Evolutionary conservation across 2,888 invertebrate genomes (phyloP).

Genomic region (Drosophila aldrichi): DNA sequence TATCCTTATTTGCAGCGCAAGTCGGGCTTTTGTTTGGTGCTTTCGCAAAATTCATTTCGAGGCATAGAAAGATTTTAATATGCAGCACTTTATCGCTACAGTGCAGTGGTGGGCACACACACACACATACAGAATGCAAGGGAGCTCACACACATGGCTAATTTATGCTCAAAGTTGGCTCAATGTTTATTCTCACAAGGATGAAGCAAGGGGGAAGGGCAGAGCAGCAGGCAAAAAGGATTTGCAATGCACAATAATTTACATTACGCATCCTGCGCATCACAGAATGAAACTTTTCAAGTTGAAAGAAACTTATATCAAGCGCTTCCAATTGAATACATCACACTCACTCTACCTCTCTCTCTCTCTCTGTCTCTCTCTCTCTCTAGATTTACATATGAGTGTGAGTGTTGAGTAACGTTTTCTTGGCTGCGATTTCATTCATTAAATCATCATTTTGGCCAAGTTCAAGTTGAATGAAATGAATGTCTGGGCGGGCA

Average conservation of each 20-base stretch:
- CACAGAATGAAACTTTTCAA: slow-evolving; percentile 28
- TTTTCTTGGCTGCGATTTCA: slow-evolving; percentile 50
- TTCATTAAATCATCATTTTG: slow-evolving; percentile 65
- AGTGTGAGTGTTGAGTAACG: slow-evolving; percentile 14
- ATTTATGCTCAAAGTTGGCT: slow-evolving; percentile 66
- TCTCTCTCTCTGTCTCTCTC: not conserved
- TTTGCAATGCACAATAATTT: slow-evolving; percentile 74
- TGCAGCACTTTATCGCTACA: slow-evolving; percentile 64
- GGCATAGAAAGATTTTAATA: slow-evolving; percentile 65
- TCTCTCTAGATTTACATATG: slow-evolving; percentile 23
- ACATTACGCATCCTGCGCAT: slow-evolving; percentile 63
- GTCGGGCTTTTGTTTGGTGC: slow-evolving; percentile 63
- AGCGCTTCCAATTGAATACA: slow-evolving; percentile 60
- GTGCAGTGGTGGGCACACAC: slow-evolving; percentile 40
- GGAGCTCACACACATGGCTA: slow-evolving; percentile 60
- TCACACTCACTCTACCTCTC: slow-evolving; percentile 7
- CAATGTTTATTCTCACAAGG: slow-evolving; percentile 36
- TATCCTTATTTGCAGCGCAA: slow-evolving; percentile 1
- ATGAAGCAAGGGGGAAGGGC: not conserved
- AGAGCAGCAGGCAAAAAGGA: slow-evolving; percentile 34
- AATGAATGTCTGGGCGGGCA: slow-evolving; percentile 35
- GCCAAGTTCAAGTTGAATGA: slow-evolving; percentile 80
- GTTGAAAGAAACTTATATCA: slow-evolving; percentile 47
- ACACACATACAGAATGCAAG: slow-evolving; percentile 6
- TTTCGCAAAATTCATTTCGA: slow-evolving; percentile 78